phyloP scores from a whole-genome alignment of 2,888 invertebrate genomes.

The Athalia rosae region DNA sequence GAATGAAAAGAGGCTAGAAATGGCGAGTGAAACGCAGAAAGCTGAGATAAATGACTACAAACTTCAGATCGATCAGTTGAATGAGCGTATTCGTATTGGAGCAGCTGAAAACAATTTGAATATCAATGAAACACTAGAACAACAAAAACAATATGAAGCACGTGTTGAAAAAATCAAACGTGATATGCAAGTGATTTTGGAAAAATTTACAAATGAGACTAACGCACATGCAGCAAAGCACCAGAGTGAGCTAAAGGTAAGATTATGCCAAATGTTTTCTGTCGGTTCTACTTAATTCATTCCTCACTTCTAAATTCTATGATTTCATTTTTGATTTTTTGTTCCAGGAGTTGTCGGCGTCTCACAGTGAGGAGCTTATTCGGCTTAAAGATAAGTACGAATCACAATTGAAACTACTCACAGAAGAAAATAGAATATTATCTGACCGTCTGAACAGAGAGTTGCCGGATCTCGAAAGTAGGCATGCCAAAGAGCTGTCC shows the following conservation, averaged over 20 bases:
- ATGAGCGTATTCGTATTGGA: conserved; percentile 61
- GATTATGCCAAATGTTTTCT: conserved; percentile 18
- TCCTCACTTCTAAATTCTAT: background rate
- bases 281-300: conserved; percentile 15
- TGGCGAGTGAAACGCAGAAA: conserved; percentile 77
- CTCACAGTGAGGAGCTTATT: conserved; percentile 60
- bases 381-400: conserved; percentile 61
- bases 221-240: conserved; percentile 59
- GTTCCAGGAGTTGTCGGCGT: conserved; percentile 57
- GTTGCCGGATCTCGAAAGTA: conserved; percentile 61
- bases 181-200: conserved; percentile 66
- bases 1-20: conserved; percentile 73
- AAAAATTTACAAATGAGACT: conserved; percentile 64
- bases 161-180: conserved; percentile 67
- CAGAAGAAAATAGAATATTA: conserved; percentile 59
- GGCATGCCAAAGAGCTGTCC: conserved; percentile 67
- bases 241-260: conserved; percentile 62
- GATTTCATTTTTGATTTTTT: background rate
- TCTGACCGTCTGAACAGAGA: conserved; percentile 62
- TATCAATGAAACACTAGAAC: conserved; percentile 59
- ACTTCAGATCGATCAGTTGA: conserved; percentile 62
- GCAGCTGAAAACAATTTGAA: conserved; percentile 59
- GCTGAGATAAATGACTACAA: conserved; percentile 70
- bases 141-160: conserved; percentile 65
- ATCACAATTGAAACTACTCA: conserved; percentile 59